Conservation (phyloP, 1,140 invertebrate species). For the Drosophila sulfurigaster region DNA sequence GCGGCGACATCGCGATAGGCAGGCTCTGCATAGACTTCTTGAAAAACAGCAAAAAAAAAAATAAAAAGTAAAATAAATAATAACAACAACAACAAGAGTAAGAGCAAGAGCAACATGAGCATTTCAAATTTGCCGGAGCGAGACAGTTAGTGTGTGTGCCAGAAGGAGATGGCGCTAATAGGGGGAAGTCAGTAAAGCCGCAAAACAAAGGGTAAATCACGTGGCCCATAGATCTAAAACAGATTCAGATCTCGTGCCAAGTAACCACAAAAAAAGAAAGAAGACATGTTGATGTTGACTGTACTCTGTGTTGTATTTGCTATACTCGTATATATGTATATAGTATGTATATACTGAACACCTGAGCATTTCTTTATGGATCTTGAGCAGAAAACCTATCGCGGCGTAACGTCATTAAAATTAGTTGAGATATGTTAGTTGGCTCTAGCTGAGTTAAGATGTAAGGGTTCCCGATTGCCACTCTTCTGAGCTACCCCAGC, state of each 20-base stretch:
- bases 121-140: constrained; percentile 47
- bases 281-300: constrained; percentile 29
- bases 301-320: constrained; percentile 26
- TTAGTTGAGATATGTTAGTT: constrained; percentile 55
- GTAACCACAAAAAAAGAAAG: constrained; percentile 53
- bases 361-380: constrained; percentile 83
- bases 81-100: background rate
- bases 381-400: constrained; percentile 82
- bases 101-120: constrained; percentile 35
- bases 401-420: constrained; percentile 84
- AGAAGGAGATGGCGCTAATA: constrained; percentile 17
- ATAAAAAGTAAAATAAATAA: no score
- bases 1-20: constrained; percentile 78
- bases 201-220: constrained; percentile 75
- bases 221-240: constrained; percentile 44
- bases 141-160: constrained; percentile 3
- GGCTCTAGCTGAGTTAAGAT: constrained; percentile 58
- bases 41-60: constrained; percentile 37
- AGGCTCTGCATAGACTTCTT: constrained; percentile 69
- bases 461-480: constrained; percentile 43
- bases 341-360: constrained; percentile 53
- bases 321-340: background rate
- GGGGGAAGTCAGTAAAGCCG: constrained; percentile 35
- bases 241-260: constrained; percentile 74
- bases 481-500: background rate